Evolutionary conservation across 2,888 invertebrate species (phyloP).

Genomic region (Chaetogeoica ovagalla): DNA sequence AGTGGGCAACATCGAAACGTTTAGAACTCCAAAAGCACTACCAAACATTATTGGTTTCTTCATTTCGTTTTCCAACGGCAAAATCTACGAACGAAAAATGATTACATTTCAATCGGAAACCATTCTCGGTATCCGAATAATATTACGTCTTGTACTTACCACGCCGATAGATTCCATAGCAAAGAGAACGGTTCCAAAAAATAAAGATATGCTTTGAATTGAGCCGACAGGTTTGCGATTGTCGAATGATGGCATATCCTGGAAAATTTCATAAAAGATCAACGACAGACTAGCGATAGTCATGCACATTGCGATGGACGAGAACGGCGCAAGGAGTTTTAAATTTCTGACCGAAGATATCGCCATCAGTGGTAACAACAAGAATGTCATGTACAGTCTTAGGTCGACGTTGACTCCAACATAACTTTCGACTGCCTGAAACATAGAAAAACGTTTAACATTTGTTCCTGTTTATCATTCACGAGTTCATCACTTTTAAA

Average conservation of each 20-base stretch:
- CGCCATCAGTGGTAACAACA: slow-evolving; percentile 65
- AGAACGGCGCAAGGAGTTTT: slow-evolving; percentile 85
- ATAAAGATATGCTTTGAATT: slow-evolving; percentile 77
- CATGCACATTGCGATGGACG: slow-evolving; percentile 82
- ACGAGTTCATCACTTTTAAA: slow-evolving; percentile 63
- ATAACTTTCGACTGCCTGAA: slow-evolving; percentile 51
- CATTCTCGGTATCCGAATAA: no score
- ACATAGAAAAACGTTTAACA: neutral
- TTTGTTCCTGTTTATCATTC: no score
- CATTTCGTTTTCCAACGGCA: slow-evolving; percentile 95
- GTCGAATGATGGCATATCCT: slow-evolving; percentile 69
- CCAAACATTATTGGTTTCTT: slow-evolving; percentile 80
- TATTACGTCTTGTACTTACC: slow-evolving; percentile 63
- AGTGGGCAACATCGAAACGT: slow-evolving; percentile 80
- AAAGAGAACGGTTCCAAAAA: slow-evolving; percentile 94
- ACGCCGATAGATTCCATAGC: slow-evolving; percentile 93
- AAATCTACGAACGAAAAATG: slow-evolving; percentile 65
- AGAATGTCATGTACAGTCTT: slow-evolving; percentile 57
- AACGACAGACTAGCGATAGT: slow-evolving; percentile 82
- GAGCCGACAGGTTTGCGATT: slow-evolving; percentile 69
- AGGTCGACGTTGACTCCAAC: slow-evolving; percentile 49
- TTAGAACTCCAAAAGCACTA: slow-evolving; percentile 80
- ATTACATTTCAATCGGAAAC: neutral
- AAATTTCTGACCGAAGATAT: slow-evolving; percentile 83
- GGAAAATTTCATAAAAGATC: slow-evolving; percentile 82